Conservation (phyloP, 2,113 vertebrate genomes). For the Acrocephalus arundinaceus region DNA sequence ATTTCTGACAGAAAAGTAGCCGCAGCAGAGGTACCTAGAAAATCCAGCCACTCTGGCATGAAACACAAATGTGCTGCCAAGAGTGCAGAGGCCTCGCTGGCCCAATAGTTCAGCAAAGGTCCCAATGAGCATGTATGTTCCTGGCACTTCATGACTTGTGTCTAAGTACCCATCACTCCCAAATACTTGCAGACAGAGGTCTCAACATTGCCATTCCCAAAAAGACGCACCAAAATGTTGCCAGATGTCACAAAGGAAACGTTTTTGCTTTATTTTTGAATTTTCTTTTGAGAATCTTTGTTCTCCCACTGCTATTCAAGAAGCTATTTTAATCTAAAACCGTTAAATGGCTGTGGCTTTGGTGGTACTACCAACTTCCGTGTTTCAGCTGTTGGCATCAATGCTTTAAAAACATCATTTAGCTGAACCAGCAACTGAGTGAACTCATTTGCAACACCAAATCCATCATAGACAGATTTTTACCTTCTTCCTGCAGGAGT, state of each 20-base stretch:
- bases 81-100: fast-evolving
- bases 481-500: not conserved
- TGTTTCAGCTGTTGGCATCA: not conserved
- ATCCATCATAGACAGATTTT: not conserved
- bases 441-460: not conserved
- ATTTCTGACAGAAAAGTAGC: not conserved
- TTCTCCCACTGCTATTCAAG: not conserved
- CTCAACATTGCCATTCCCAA: not conserved
- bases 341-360: not conserved
- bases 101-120: not conserved
- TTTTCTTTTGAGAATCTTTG: not conserved
- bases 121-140: too few relatives aligned
- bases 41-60: not conserved
- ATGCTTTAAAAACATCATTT: not conserved
- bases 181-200: not conserved
- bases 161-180: not conserved
- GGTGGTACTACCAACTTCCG: not conserved
- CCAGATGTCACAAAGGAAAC: not conserved
- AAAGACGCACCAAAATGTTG: not conserved
- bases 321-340: not conserved
- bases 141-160: not conserved
- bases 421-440: not conserved
- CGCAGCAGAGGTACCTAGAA: not conserved
- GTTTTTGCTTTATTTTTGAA: not conserved
- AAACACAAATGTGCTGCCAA: fast-evolving